These are phyloP conservation scores for Panagrolaimus sp. DNA, from an alignment of 1,140 invertebrate species.

Conservation along the genomic window DNA sequence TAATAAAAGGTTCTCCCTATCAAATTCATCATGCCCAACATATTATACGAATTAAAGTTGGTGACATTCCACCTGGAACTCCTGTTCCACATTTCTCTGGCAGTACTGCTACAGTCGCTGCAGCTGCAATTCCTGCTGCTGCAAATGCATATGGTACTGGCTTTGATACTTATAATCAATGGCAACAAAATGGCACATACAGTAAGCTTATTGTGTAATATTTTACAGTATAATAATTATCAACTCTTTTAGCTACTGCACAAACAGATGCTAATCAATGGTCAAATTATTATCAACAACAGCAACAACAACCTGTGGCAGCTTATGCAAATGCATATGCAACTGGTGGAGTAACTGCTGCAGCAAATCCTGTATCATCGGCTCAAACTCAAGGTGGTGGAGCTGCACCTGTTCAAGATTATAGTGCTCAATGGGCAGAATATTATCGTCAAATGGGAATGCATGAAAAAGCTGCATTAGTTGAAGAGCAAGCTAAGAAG, in stretches of 20 bases:
- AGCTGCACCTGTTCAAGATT: slow-evolving; percentile 74
- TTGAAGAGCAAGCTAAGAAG: slow-evolving; percentile 73
- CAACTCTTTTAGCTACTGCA: slow-evolving; percentile 2
- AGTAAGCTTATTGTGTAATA: neutral
- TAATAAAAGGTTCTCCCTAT: slow-evolving; percentile 79
- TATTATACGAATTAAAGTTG: slow-evolving; percentile 87
- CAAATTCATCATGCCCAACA: slow-evolving; percentile 89
- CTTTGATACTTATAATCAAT: slow-evolving; percentile 10
- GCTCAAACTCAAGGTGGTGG: slow-evolving; percentile 54
- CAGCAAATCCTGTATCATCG: slow-evolving; percentile 55
- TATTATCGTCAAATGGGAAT: slow-evolving; percentile 89
- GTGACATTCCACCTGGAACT: slow-evolving; percentile 63
- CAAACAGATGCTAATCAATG: slow-evolving; percentile 18
- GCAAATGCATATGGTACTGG: slow-evolving; percentile 26
- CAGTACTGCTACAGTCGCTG: slow-evolving; percentile 8
- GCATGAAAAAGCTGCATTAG: slow-evolving; percentile 79
- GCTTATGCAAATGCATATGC: slow-evolving; percentile 60
- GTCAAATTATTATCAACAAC: slow-evolving; percentile 26
- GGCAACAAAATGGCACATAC: neutral
- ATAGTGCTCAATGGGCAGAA: slow-evolving; percentile 92
- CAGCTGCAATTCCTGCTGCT: neutral
- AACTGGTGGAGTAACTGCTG: slow-evolving; percentile 58
- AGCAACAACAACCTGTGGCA: slow-evolving; percentile 17
- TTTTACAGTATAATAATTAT: neutral
- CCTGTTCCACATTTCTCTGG: slow-evolving; percentile 53